Evolutionary conservation across 2,888 invertebrate genomes (phyloP), one percentile per base, ranked within the genome.

Genomic region (Andricus curvator): DNA sequence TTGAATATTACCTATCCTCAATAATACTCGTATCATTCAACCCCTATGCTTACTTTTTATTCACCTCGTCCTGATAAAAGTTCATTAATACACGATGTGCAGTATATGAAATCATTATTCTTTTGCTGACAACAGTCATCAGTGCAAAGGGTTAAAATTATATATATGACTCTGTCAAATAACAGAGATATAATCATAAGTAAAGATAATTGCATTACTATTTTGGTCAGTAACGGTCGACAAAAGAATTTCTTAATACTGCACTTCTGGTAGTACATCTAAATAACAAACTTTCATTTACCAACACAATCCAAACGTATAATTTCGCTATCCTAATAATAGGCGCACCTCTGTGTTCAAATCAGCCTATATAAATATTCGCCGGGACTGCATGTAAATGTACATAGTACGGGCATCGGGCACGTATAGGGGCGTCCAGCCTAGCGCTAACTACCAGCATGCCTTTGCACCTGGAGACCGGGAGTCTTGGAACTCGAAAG

Each of bases 391-490:
- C 78, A 81, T 78, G 77, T 81, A 81, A 65, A 81, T 77, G 78
- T 78, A 76, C 78, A 51, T 56, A 33, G 56, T 33, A 51, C 56
- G 77, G 67, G 82, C 76, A 25, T 48, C 70, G 74, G 67, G 82
- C 78, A 25, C 60, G 78, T 74, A 78, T 81, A 60, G 64, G 76
- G 67, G 78, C 66, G 78, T 84, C 79, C 80, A 51, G 44, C 4
- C 44, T 37, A 37, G 33, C 70, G 37, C 74, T 80, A 80, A 83
- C 80, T 80, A 33, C 70, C 51, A 56, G 70, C 70, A 70, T 70
- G 70, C 70, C 70, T 74, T 74, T 85, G 87, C 87, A 88, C 87
- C 85, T 85, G 83, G 81, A 81, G 82, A 81, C 80, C 84, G 84
- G 80, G 81, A 81, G 81, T 81, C 80, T 67, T 67, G 79, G 78